phyloP scores from a whole-genome alignment of 2,113 vertebrate species.

The Lampris incognitus region DNA sequence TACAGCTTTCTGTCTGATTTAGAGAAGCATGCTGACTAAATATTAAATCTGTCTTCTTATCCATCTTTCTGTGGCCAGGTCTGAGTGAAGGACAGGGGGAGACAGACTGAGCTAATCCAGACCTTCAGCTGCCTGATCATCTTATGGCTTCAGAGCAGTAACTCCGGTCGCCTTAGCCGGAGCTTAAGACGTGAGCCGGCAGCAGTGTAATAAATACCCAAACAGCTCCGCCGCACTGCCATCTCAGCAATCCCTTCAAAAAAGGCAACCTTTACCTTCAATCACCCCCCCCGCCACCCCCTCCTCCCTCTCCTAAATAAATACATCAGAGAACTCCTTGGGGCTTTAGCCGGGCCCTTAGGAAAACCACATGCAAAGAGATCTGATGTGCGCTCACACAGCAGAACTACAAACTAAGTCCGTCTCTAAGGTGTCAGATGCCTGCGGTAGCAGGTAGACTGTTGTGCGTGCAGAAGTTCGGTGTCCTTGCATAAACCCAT shows the following conservation, averaged over 20 bases:
- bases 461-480: conserved; percentile 16
- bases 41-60: conserved; percentile 42
- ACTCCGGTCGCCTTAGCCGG: conserved; percentile 41
- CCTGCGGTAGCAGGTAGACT: conserved; percentile 51
- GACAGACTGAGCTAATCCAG: conserved; percentile 59
- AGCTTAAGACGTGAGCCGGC: conserved; percentile 61
- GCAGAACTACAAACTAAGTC: conserved; percentile 46
- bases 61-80: conserved; percentile 40
- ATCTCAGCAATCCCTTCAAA: conserved; percentile 66
- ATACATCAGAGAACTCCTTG: conserved; percentile 71
- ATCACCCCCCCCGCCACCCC: conserved; percentile 25
- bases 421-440: conserved; percentile 39
- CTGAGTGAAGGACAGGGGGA: conserved; percentile 41
- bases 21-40: conserved; percentile 4
- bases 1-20: conserved; percentile 3
- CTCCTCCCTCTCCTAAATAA: conserved; percentile 50
- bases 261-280: conserved; percentile 68
- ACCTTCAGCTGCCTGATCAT: conserved; percentile 62
- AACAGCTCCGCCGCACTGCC: conserved; percentile 41
- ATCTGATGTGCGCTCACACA: conserved; percentile 61
- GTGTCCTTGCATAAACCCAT: conserved; percentile 48
- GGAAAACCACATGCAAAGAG: conserved; percentile 68
- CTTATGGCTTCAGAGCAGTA: conserved; percentile 50
- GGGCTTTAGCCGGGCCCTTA: conserved; percentile 61
- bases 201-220: conserved; percentile 55